phyloP scores from a whole-genome alignment of 2,797 vertebrate species.

The Sus cebifrons region DNA sequence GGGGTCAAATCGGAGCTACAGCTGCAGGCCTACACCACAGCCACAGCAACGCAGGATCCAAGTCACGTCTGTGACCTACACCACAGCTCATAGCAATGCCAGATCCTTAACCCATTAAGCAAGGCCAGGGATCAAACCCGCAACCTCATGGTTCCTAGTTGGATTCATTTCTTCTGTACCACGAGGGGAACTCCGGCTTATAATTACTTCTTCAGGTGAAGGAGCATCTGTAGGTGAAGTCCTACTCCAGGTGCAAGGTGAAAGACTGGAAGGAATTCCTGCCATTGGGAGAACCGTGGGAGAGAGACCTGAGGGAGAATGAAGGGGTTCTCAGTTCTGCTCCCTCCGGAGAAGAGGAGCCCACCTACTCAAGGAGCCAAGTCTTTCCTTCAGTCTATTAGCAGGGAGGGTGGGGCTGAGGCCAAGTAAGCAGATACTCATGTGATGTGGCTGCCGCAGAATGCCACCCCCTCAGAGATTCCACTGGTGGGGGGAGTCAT shows the following conservation, averaged over 20 bases:
- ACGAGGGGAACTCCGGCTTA: neutral
- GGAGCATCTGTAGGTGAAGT: neutral
- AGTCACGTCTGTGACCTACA: too few species aligned
- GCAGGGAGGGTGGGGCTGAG: neutral
- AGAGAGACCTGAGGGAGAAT: neutral
- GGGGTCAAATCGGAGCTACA: too few species aligned
- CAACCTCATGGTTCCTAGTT: too few species aligned
- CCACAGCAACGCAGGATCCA: too few species aligned
- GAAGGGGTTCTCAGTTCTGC: neutral
- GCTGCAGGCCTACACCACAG: too few species aligned
- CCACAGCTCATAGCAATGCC: too few species aligned
- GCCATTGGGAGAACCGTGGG: neutral
- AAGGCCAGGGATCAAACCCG: too few species aligned
- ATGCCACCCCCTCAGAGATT: conserved; percentile 54
- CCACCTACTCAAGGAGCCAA: neutral
- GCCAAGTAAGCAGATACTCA: neutral
- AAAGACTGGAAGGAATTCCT: neutral
- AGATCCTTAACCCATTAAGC: too few species aligned
- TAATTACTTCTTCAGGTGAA: neutral
- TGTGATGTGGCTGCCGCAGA: neutral
- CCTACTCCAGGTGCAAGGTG: neutral
- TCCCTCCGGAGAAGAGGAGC: neutral
- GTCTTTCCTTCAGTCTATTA: neutral
- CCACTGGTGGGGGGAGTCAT: neutral
- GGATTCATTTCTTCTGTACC: too few species aligned